Conservation (phyloP, 2,113 vertebrate species). For the Fulmarus glacialis region DNA sequence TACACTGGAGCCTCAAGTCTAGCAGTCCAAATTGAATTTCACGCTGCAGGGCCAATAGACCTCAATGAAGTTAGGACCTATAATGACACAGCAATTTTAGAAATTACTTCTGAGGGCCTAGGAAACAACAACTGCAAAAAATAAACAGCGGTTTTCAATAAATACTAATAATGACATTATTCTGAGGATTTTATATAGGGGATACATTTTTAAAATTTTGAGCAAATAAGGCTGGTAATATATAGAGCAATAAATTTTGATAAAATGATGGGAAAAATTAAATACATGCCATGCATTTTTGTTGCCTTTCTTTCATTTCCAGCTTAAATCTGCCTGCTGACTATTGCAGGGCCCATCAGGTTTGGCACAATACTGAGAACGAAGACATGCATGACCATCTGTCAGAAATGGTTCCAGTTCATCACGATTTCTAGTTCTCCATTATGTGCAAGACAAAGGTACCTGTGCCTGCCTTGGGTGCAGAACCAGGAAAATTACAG, state of each 20-base stretch:
- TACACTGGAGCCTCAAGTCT: not conserved
- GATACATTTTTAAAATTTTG: not conserved
- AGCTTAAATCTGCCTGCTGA: not conserved
- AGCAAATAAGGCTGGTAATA: not conserved
- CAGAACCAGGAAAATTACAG: not conserved
- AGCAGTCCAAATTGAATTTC: constrained; percentile 18
- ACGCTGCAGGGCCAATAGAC: not conserved
- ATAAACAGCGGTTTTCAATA: not conserved
- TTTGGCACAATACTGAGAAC: not conserved
- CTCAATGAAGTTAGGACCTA: not conserved
- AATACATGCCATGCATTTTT: not conserved
- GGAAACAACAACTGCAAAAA: not conserved
- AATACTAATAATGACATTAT: not conserved
- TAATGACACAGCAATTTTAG: not conserved
- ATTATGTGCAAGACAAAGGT: not conserved
- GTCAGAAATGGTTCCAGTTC: not conserved
- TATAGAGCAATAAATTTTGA: not conserved
- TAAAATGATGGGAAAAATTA: not conserved
- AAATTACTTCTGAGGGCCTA: not conserved
- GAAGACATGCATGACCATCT: not conserved
- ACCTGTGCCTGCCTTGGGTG: not conserved
- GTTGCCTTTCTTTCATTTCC: not conserved
- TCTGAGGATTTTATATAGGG: not conserved
- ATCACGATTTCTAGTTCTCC: not conserved
- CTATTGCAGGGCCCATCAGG: not conserved